A percentile compares a stretch with the other conserved stretches of the same genome.
Evolutionary conservation across 35 echinoderm and acorn worm species (phyloP).

Genomic region (Acanthaster planci): DNA sequence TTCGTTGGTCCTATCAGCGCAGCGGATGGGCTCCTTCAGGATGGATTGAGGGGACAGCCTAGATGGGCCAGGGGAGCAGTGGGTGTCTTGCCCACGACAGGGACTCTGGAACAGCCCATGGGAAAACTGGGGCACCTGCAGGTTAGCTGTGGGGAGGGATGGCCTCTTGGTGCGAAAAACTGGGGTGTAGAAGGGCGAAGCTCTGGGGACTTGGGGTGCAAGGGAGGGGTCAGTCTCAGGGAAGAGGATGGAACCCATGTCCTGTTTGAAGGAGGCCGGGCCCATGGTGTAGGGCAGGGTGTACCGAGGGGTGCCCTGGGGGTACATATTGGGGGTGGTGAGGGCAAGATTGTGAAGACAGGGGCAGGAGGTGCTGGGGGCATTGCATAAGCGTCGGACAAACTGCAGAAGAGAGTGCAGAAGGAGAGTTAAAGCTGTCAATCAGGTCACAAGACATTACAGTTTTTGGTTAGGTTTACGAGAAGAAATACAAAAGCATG

Average conservation of each 20-base stretch:
- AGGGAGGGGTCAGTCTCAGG: neutral
- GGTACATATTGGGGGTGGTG: neutral
- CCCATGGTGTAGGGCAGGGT: neutral
- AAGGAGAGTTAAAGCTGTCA: neutral
- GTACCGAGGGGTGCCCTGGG: neutral
- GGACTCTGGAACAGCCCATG: neutral
- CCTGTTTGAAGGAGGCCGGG: neutral
- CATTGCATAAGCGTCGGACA: neutral
- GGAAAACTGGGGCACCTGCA: neutral
- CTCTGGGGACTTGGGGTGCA: neutral
- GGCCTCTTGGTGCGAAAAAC: neutral
- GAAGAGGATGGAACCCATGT: constrained; percentile 1
- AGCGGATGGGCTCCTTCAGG: constrained; percentile 3
- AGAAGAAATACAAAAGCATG: too few relatives aligned
- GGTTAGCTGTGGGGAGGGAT: neutral
- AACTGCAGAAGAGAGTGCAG: neutral
- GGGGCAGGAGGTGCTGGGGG: neutral
- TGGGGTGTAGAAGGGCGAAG: neutral
- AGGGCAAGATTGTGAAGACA: neutral
- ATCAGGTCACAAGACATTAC: too few relatives aligned
- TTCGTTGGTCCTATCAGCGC: neutral
- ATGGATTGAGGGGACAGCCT: neutral
- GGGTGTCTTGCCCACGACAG: neutral
- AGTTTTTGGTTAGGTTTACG: too few relatives aligned
- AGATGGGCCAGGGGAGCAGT: neutral